Base-by-base conservation (phyloP, 2,797 vertebrate species). In the Anguilla marmorata region DNA sequence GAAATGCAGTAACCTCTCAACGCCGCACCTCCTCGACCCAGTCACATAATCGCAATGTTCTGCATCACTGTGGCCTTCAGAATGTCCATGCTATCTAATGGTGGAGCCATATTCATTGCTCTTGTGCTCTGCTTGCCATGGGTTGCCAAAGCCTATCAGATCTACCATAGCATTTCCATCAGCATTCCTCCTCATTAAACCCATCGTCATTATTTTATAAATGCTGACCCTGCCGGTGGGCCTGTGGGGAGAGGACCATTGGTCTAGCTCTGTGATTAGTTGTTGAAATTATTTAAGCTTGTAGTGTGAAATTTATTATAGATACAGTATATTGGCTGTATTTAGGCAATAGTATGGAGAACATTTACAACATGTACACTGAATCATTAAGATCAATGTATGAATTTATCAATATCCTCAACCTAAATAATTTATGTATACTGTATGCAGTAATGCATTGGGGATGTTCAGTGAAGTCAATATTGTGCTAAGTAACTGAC, bases 51-150 rank as follows among this genome's bases (percentile, higher is more conserved):
- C 24, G 16, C 24, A 37, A 54, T 8, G 16, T 21, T 76, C 19
- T 41, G 37, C 76, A 37, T 21, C 8, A 37, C 6, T 24, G 41
- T 37, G 19, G 76, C 33, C 37, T 19, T 48, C 37, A 37, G 37
- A 80, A 80, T 80, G 79, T 24, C 79, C 1, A 8, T n/a, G 19
- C 79, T 21, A 37, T 80, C 48, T 48, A 80, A 80, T 50, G 85
- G 45, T 19, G 27, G 66, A 66, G 14, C 48, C 0, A 33, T 66
- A 54, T 76, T 41, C 66, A 12, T 19, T 74, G 48, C 21, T 76
- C 52, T 41, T 86, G 66, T 30, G 30, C 21, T 86, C 50, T 54
- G 48, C 50, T 50, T 72, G 52, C 54, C 66, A 76, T 86, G 63
- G 30, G 16, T 16, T 52, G 48, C 69, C 86, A 54, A 76, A 54